Evolutionary conservation across 1,140 invertebrate species (phyloP).

Genomic region (Trachelipus rathkii): DNA sequence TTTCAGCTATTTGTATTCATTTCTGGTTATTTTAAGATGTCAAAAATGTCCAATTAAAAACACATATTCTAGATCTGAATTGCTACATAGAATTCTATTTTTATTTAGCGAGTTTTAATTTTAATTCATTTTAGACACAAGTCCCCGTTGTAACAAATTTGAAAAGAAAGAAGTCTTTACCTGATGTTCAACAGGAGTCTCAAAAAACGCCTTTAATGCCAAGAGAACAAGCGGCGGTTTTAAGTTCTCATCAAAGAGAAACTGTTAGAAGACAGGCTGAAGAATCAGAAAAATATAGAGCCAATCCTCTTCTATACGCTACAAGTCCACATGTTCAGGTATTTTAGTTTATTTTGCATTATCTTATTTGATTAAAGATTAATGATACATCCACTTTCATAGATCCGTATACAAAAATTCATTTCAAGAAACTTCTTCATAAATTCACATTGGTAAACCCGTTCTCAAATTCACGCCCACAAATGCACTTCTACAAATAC

Average conservation of each 20-base stretch:
- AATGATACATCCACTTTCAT: not conserved
- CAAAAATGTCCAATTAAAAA: too few species aligned
- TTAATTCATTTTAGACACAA: constrained; percentile 55
- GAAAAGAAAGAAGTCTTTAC: constrained; percentile 89
- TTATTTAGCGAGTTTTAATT: constrained; percentile 20
- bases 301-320: constrained; percentile 89
- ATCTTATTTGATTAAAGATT: constrained; percentile 3
- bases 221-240: constrained; percentile 86
- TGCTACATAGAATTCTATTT: too few species aligned
- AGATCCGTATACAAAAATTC: not conserved
- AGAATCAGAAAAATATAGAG: constrained; percentile 82
- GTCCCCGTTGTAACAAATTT: constrained; percentile 60
- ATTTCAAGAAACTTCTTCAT: not conserved
- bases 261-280: constrained; percentile 86
- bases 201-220: constrained; percentile 74
- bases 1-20: too few species aligned
- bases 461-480: not conserved
- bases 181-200: constrained; percentile 79
- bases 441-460: not conserved
- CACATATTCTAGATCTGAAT: not conserved
- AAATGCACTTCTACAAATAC: too few species aligned
- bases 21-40: too few species aligned
- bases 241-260: constrained; percentile 88
- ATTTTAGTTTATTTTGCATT: constrained; percentile 35
- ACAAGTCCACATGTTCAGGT: constrained; percentile 96